Evolutionary conservation across 2,113 vertebrate genomes (phyloP).

Genomic region (Macquaria ambigua): DNA sequence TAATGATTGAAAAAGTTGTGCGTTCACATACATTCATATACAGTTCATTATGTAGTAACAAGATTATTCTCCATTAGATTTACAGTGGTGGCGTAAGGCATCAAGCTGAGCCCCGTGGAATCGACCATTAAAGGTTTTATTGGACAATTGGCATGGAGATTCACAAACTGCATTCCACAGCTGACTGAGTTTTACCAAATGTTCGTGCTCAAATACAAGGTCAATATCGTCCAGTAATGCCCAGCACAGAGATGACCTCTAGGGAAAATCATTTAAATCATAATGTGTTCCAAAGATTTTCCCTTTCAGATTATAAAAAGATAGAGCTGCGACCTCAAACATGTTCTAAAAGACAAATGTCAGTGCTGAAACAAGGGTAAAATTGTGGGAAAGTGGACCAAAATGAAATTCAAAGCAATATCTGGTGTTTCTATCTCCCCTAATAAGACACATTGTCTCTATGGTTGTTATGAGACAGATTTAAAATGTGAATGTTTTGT

Average conservation of each 20-base stretch:
- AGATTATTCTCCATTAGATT: not conserved
- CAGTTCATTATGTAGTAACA: not conserved
- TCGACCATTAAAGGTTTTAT: conserved; percentile 11
- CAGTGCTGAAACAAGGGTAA: not conserved
- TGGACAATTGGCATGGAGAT: conserved; percentile 9
- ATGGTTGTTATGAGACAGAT: conserved; percentile 56
- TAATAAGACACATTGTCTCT: conserved; percentile 49
- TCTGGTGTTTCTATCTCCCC: conserved; percentile 22
- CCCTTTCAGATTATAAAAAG: conserved; percentile 1
- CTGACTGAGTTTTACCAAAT: conserved; percentile 27
- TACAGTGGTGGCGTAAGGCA: not conserved
- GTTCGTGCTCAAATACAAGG: conserved; percentile 28
- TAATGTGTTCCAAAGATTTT: conserved; percentile 21
- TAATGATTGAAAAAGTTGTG: conserved; percentile 5
- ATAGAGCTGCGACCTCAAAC: conserved; percentile 1
- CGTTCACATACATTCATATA: not conserved
- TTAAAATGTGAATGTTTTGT: conserved; percentile 66
- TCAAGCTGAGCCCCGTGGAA: not conserved
- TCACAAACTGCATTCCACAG: conserved; percentile 10
- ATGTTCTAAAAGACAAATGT: conserved; percentile 9
- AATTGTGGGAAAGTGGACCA: conserved; percentile 1
- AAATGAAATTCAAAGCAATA: conserved; percentile 26
- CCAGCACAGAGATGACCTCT: conserved; percentile 1
- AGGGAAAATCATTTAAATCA: conserved; percentile 26
- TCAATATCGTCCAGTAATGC: not conserved